Base-by-base conservation (phyloP, 2,888 invertebrate genomes). In the Oxycera nigricornis region DNA sequence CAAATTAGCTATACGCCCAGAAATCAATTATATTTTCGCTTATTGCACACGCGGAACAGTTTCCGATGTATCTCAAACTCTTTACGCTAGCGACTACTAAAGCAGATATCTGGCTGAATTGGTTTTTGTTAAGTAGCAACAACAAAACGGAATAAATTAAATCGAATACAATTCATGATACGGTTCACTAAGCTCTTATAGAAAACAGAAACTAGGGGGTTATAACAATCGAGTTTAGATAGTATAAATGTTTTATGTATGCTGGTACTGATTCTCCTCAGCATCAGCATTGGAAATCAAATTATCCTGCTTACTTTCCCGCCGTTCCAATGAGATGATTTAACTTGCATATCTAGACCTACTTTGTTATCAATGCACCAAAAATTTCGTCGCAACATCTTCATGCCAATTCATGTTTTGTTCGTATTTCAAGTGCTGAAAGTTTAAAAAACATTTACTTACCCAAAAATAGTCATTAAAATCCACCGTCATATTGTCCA, bases 381-480 rank as follows among this genome's bases (percentile, higher is more conserved):
- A n/a, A n/a, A n/a, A n/a, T n/a, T n/a, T n/a, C n/a, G n/a, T n/a
- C n/a, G n/a, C n/a, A n/a, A n/a, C n/a, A n/a, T n/a, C n/a, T n/a
- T n/a, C n/a, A n/a, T n/a, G n/a, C n/a, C n/a, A n/a, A n/a, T n/a
- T n/a, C n/a, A n/a, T n/a, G n/a, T n/a, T n/a, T n/a, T n/a, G n/a
- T n/a, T n/a, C n/a, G n/a, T n/a, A n/a, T n/a, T n/a, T n/a, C n/a
- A n/a, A n/a, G n/a, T n/a, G n/a, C n/a, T n/a, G n/a, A n/a, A n/a
- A n/a, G n/a, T n/a, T n/a, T n/a, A n/a, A n/a, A n/a, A n/a, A n/a
- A n/a, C n/a, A n/a, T n/a, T n/a, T n/a, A 26, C 82, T 80, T 79
- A 86, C 85, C 85, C 85, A 86, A 82, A 86, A 86, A 61, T 86
- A 86, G 77, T 86, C 85, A 76, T 85, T 85, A 77, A 86, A 86